Evolutionary conservation across 2,797 vertebrate species (phyloP), one percentile per base, ranked within the genome.

Genomic region (Coracias cyanogaster): DNA sequence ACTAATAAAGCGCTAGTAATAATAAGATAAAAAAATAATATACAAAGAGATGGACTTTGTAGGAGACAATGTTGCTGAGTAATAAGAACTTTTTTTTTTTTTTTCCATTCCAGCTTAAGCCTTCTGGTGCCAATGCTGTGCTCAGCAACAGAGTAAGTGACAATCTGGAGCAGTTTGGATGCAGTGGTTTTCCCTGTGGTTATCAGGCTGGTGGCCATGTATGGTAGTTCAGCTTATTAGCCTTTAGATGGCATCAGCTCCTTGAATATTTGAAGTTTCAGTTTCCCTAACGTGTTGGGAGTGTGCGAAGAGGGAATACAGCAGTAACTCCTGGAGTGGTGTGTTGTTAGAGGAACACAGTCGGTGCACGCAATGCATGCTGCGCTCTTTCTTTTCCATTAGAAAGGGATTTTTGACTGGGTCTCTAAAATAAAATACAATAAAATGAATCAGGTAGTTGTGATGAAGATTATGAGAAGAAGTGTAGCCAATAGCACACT

Each of bases 171-270:
- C 16, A 7, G 33, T 16, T 35, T 15, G 2, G 18, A 15, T 39
- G 5, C 21, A 7, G 60, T 20, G 33, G 1, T 54, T 45, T 74
- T 54, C 55, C 26, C 24, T 4, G 3, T 1, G n/a, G 15, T 24
- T 78, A 0, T 7, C 3, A 29, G 24, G 52, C 16, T 2, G 3
- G 21, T 43, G 29, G 9, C 22, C 12, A 3, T 13, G 14, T 14
- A 22, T 22, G 97, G 96, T 43, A 97, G 74, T 97, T 97, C 91
- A 29, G 37, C 12, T 16, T 11, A 13, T 14, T 64, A 79, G 62
- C 94, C 98, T 96, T 74, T 97, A 97, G 98, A 80, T 98, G 98
- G 82, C 97, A 93, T 33, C 54, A 97, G 79, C 93, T 89, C 60
- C 96, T 90, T 93, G 66, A 41, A 28, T 33, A 96, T 97, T 20